Evolutionary conservation across 2,888 invertebrate genomes (phyloP).

Genomic region (Erebia ligea): DNA sequence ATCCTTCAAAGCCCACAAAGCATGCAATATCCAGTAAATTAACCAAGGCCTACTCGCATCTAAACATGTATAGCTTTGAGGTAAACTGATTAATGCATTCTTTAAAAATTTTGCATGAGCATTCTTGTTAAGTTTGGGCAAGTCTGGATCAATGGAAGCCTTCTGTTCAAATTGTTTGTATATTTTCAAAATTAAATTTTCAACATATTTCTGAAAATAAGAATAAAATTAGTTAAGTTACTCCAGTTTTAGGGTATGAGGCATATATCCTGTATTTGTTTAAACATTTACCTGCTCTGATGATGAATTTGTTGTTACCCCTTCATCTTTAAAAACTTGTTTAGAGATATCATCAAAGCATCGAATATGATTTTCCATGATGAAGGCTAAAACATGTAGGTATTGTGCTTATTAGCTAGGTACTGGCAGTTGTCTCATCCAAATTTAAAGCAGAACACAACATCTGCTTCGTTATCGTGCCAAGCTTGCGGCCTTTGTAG

Average conservation of each 20-base stretch:
- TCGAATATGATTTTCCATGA: slow-evolving; percentile 69
- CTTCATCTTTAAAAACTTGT: slow-evolving; percentile 84
- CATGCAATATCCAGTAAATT: slow-evolving; percentile 98
- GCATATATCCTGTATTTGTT: not conserved
- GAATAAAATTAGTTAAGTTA: slow-evolving; percentile 7
- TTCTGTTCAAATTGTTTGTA: slow-evolving; percentile 71
- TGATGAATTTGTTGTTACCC: slow-evolving; percentile 68
- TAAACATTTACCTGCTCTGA: slow-evolving; percentile 65
- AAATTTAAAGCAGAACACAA: slow-evolving; percentile 26
- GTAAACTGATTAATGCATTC: slow-evolving; percentile 86
- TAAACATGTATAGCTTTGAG: slow-evolving; percentile 89
- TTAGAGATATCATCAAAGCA: slow-evolving; percentile 63
- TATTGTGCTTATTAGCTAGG: not conserved
- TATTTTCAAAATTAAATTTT: slow-evolving; percentile 63
- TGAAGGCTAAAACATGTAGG: slow-evolving; percentile 12
- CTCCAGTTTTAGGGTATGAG: not conserved
- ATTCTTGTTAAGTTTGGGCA: slow-evolving; percentile 84
- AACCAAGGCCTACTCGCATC: slow-evolving; percentile 99
- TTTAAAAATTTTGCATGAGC: slow-evolving; percentile 87
- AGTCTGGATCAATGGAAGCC: slow-evolving; percentile 76
- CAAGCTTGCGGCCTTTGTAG: slow-evolving; percentile 25
- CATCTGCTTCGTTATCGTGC: slow-evolving; percentile 26
- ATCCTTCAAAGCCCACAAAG: slow-evolving; percentile 87
- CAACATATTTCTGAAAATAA: slow-evolving; percentile 66
- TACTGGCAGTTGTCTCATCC: slow-evolving; percentile 20